Evolutionary conservation across 1,140 invertebrate genomes (phyloP).

Genomic region (Sesamia nonagrioides): DNA sequence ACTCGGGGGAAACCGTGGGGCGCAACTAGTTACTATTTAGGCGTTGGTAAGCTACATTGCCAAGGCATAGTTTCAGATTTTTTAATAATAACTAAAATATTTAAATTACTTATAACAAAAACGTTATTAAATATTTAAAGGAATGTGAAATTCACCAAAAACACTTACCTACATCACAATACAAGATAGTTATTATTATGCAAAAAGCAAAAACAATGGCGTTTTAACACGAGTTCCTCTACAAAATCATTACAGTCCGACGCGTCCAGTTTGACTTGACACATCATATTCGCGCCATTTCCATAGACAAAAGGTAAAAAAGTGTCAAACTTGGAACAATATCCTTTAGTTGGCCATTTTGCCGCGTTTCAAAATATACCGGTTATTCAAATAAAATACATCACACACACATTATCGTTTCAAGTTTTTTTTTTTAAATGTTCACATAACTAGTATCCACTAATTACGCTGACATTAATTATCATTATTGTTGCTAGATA

Average conservation of each 20-base stretch:
- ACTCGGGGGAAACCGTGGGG: no score
- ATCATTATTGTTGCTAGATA: constrained; percentile 37
- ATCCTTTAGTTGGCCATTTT: neutral
- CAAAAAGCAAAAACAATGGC: constrained; percentile 25
- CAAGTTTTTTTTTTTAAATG: neutral
- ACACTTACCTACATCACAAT: constrained; percentile 1
- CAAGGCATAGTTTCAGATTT: no score
- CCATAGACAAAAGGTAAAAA: neutral
- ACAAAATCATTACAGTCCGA: neutral
- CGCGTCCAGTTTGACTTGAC: constrained; percentile 15
- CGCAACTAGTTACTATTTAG: no score
- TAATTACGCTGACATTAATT: constrained; percentile 47
- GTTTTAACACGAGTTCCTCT: constrained; percentile 13
- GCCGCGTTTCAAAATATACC: neutral
- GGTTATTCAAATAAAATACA: neutral
- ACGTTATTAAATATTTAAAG: neutral
- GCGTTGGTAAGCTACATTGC: no score
- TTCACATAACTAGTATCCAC: constrained; percentile 21
- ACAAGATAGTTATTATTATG: constrained; percentile 34
- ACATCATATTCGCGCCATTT: neutral
- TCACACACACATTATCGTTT: constrained; percentile 11
- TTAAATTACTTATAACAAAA: neutral
- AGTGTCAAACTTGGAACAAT: neutral
- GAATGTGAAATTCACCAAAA: neutral
- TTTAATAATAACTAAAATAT: no score